Conservation (phyloP, 2,888 invertebrate genomes). For the Drosophila setosimentum region DNA sequence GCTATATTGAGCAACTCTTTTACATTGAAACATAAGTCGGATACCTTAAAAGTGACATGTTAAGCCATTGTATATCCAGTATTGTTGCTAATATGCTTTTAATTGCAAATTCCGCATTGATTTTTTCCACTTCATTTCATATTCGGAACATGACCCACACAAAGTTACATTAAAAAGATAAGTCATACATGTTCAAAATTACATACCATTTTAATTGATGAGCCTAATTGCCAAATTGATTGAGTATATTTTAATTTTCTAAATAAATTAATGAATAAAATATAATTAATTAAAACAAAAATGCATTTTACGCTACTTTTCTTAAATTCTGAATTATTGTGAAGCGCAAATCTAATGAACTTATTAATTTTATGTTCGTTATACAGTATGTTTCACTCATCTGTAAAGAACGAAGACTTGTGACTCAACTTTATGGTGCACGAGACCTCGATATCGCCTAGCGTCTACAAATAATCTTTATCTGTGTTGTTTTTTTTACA, state of each 20-base stretch:
- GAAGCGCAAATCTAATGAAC: neutral
- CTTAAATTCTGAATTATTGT: constrained; percentile 3
- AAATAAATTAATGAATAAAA: neutral
- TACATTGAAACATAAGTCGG: constrained; percentile 26
- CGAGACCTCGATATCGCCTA: neutral
- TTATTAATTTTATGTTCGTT: too few relatives aligned
- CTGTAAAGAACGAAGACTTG: constrained; percentile 7
- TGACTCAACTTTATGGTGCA: constrained; percentile 19
- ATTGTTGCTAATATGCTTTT: neutral
- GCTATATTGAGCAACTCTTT: constrained; percentile 7
- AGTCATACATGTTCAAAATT: neutral
- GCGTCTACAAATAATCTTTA: neutral
- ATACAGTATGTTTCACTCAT: neutral
- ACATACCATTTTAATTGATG: neutral
- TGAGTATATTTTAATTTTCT: neutral
- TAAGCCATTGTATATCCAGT: neutral
- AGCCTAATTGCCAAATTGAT: neutral
- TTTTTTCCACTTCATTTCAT: neutral
- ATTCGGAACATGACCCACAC: neutral
- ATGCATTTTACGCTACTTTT: neutral
- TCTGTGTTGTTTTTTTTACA: too few relatives aligned
- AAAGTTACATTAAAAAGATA: neutral
- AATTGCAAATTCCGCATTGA: neutral
- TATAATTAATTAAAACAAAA: neutral
- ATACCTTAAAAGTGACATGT: constrained; percentile 53